phyloP scores from a whole-genome alignment of 2,888 invertebrate species.

The Hirtodrosophila cameraria region DNA sequence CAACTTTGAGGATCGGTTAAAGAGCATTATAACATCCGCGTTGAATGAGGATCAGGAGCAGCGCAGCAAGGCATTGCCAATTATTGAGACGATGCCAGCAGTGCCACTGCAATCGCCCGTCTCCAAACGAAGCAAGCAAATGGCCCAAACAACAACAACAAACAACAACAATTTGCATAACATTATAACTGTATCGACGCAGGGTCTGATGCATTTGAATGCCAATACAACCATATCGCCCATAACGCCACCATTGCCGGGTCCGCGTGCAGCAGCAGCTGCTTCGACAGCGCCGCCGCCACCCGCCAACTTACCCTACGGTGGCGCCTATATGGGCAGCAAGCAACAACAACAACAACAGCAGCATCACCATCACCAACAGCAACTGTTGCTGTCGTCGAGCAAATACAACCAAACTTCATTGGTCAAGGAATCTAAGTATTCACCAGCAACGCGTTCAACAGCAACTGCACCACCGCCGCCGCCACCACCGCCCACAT shows the following conservation, averaged over 20 bases:
- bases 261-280: slow-evolving; percentile 57
- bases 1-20: slow-evolving; percentile 95
- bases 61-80: slow-evolving; percentile 79
- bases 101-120: slow-evolving; percentile 59
- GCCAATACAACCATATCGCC: slow-evolving; percentile 84
- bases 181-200: slow-evolving; percentile 82
- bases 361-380: slow-evolving; percentile 28
- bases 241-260: slow-evolving; percentile 81
- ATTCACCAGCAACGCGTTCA: slow-evolving; percentile 50
- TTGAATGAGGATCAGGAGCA: slow-evolving; percentile 92
- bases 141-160: slow-evolving; percentile 38
- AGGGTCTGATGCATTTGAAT: slow-evolving; percentile 83
- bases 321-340: slow-evolving; percentile 60
- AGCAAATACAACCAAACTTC: slow-evolving; percentile 54
- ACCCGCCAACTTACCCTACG: slow-evolving; percentile 69
- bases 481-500: slow-evolving; percentile 46
- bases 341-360: slow-evolving; percentile 41
- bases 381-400: slow-evolving; percentile 27
- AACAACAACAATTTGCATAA: slow-evolving; percentile 80
- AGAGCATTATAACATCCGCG: slow-evolving; percentile 93
- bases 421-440: slow-evolving; percentile 58
- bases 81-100: slow-evolving; percentile 35
- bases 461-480: slow-evolving; percentile 51
- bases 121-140: slow-evolving; percentile 78
- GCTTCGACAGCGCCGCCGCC: slow-evolving; percentile 68